Conservation (phyloP, 2,113 vertebrate species). For the mouse (Mus musculus) region DNA sequence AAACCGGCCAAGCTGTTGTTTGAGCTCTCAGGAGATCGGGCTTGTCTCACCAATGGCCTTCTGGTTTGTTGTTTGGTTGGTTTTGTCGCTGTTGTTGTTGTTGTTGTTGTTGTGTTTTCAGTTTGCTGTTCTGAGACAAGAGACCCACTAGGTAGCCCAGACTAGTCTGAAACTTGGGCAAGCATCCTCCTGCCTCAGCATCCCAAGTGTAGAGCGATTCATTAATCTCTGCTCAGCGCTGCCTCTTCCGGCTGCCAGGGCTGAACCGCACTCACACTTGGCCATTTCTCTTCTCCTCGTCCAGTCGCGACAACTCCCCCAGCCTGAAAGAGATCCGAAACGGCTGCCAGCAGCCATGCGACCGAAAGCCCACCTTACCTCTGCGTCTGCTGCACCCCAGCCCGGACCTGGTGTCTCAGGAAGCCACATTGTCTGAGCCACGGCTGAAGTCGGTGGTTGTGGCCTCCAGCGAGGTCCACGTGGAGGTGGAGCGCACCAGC, state of each 20-base stretch:
- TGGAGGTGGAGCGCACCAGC: constrained; percentile 98
- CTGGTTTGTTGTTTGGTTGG: too few species aligned
- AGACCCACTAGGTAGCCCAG: neutral
- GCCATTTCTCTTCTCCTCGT: rapidly evolving
- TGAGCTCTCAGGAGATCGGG: neutral
- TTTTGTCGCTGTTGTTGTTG: neutral
- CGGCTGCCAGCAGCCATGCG: constrained; percentile 97
- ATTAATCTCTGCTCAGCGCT: neutral
- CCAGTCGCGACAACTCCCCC: constrained; percentile 97
- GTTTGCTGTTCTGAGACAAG: neutral
- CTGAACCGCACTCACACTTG: too few species aligned
- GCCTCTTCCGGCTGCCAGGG: neutral
- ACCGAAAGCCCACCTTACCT: constrained; percentile 97
- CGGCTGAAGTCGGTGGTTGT: constrained; percentile 92
- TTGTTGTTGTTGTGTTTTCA: neutral
- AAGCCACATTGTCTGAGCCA: constrained; percentile 88
- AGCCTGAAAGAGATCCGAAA: constrained; percentile 99
- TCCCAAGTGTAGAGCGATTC: neutral
- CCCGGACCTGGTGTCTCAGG: constrained; percentile 91
- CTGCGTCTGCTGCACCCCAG: constrained; percentile 94
- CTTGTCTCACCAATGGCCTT: neutral
- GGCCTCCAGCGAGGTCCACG: constrained; percentile 97
- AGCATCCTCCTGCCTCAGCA: neutral
- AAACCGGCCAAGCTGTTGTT: neutral
- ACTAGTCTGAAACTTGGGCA: neutral